Percentiles rank a stretch among this genome's conserved stretches.
phyloP scores from a whole-genome alignment of 2,888 invertebrate genomes.

The Drosophila subsilvestris region DNA sequence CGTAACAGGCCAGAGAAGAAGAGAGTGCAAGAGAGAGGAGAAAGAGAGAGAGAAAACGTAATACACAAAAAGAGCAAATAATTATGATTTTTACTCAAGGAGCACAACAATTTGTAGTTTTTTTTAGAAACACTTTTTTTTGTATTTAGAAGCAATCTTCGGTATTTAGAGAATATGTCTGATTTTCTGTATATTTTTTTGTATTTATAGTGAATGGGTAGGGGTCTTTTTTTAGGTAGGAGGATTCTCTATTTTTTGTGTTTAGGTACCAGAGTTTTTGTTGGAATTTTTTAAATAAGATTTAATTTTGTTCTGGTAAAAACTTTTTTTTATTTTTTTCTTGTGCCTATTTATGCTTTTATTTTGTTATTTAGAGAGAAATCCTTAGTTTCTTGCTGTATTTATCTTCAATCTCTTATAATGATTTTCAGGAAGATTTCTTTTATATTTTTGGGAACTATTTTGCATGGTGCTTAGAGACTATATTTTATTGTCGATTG shows the following conservation, averaged over 20 bases:
- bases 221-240: neutral
- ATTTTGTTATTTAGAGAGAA: neutral
- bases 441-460: neutral
- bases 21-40: neutral
- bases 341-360: no score
- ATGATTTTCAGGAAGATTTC: neutral
- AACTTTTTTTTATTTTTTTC: neutral
- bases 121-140: constrained; percentile 20
- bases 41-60: constrained; percentile 1
- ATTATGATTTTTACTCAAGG: constrained; percentile 32
- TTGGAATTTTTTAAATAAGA: no score
- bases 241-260: neutral
- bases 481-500: no score
- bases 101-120: constrained; percentile 28
- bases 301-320: no score
- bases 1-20: constrained; percentile 5
- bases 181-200: neutral
- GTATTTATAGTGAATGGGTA: neutral
- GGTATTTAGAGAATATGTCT: neutral
- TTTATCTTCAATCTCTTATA: neutral
- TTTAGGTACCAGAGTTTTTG: neutral
- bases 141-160: neutral
- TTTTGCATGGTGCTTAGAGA: no score
- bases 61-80: constrained; percentile 24
- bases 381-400: neutral